Base-by-base conservation (phyloP, 2,888 invertebrate species). In the Smittia aterrima region DNA sequence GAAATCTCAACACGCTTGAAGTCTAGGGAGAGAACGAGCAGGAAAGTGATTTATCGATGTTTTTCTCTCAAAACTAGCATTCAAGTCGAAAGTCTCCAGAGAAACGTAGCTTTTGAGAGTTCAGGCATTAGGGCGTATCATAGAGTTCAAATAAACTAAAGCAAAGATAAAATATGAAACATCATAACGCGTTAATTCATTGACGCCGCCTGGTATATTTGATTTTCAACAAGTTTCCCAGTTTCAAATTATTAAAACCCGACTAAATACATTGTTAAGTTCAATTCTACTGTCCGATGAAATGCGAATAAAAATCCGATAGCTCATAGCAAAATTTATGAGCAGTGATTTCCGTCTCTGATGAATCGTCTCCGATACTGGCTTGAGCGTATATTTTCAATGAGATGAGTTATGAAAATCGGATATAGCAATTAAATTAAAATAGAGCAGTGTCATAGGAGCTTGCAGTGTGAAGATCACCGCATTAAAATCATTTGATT, bases 21-120 rank as follows among this genome's bases (percentile, higher is more conserved):
- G 18, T 4, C 16, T 18, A 16, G 18, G 66, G 40, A 13, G 32
- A 22, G 41, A 22, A 67, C 47, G 16, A 11, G 47, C 18, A 67
- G n/a, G 24, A 40, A 24, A 32, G 67, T 67, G 67, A 67, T 67
- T 67, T 67, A 67, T 67, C 41, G 67, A 67, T 67, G 47, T 67
- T 40, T 67, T 47, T 18, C 27, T 18, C 27, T n/a, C 11, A n/a
- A 47, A 47, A 47, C 11, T 47, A 47, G 16, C 11, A 6, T 47
- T n/a, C 11, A n/a, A 47, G 11, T 47, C 47, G 16, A 47, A 6
- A 47, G 47, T 13, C 47, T 47, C 47, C 11, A 2, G 47, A 16
- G 47, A 47, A 3, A 47, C 11, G 47, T 2, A 47, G 47, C 47
- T 47, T n/a, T 47, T 47, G 32, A n/a, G n/a, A 32, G 32, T 11